Conservation (phyloP, 2,888 invertebrate genomes). For the Drosophila kuntzei region DNA sequence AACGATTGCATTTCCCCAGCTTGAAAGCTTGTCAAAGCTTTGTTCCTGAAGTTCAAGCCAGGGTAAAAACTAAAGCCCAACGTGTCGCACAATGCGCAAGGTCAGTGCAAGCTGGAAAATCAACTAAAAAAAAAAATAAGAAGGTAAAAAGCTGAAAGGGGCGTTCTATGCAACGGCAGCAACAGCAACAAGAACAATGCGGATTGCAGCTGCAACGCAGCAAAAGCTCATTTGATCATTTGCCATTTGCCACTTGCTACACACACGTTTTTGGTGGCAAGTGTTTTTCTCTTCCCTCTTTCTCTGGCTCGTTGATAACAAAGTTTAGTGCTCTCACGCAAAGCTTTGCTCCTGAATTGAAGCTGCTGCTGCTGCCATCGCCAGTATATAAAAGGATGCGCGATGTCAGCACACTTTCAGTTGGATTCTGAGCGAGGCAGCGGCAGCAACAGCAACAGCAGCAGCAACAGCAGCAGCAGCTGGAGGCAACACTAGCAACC, state of each 20-base stretch:
- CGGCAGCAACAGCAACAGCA: slow-evolving; percentile 51
- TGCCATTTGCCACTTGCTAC: slow-evolving; percentile 57
- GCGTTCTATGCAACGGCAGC: slow-evolving; percentile 20
- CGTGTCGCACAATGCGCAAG: slow-evolving; percentile 74
- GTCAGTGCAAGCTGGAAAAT: slow-evolving; percentile 77
- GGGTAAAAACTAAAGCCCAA: slow-evolving; percentile 54
- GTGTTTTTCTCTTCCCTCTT: slow-evolving; percentile 13
- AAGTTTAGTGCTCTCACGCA: slow-evolving; percentile 54
- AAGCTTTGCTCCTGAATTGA: slow-evolving; percentile 43
- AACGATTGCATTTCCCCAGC: slow-evolving; percentile 55
- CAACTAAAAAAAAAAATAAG: not conserved
- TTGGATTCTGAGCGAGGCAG: slow-evolving; percentile 80
- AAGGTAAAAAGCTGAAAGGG: slow-evolving; percentile 61
- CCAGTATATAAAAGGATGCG: slow-evolving; percentile 79
- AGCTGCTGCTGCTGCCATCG: no score
- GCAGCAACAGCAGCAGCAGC: slow-evolving; percentile 37
- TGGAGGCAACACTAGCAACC: slow-evolving; percentile 22
- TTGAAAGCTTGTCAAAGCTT: slow-evolving; percentile 69
- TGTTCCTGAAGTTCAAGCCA: slow-evolving; percentile 76
- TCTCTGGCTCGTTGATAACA: slow-evolving; percentile 50
- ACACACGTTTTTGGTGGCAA: slow-evolving; percentile 18
- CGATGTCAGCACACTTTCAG: slow-evolving; percentile 68
- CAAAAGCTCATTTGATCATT: slow-evolving; percentile 70
- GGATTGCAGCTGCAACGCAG: slow-evolving; percentile 46
- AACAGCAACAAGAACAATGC: slow-evolving; percentile 23